A percentile compares a stretch with the other conserved stretches of the same genome.
Evolutionary conservation across 2,888 invertebrate genomes (phyloP).

Genomic region (Pyrrhia umbra): DNA sequence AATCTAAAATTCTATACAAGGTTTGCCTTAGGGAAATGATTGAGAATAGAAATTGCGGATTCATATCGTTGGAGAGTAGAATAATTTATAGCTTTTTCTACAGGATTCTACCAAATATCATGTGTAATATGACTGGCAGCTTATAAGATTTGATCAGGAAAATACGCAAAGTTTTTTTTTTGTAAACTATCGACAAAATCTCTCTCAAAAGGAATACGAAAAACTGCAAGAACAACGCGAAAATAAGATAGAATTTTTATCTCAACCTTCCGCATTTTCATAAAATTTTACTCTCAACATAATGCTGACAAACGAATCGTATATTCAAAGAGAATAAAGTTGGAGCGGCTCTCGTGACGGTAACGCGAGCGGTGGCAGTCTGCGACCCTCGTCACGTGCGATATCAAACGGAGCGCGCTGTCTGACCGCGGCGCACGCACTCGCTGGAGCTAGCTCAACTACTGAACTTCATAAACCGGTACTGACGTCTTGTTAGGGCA

Average conservation of each 20-base stretch:
- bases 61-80: background rate
- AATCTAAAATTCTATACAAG: conserved; percentile 30
- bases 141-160: background rate
- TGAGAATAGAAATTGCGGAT: background rate
- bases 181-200: background rate
- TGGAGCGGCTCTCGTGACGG: background rate
- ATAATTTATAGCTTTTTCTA: background rate
- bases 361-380: background rate
- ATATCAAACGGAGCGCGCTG: conserved; percentile 65
- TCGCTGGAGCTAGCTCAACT: conserved; percentile 46
- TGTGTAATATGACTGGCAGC: background rate
- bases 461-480: conserved; percentile 55
- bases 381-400: conserved; percentile 52
- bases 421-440: conserved; percentile 66
- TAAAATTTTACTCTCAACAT: conserved; percentile 31
- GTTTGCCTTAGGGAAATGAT: conserved; percentile 12
- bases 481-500: conserved; percentile 4
- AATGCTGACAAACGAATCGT: conserved; percentile 24
- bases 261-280: conserved; percentile 8
- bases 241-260: conserved; percentile 14
- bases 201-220: conserved; percentile 4
- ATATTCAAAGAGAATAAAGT: background rate
- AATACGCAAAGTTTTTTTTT: background rate
- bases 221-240: background rate
- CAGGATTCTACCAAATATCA: background rate